Percentiles rank a stretch among this genome's conserved stretches.
Conservation (phyloP, 2,113 vertebrate species). For the Cavia aperea region DNA sequence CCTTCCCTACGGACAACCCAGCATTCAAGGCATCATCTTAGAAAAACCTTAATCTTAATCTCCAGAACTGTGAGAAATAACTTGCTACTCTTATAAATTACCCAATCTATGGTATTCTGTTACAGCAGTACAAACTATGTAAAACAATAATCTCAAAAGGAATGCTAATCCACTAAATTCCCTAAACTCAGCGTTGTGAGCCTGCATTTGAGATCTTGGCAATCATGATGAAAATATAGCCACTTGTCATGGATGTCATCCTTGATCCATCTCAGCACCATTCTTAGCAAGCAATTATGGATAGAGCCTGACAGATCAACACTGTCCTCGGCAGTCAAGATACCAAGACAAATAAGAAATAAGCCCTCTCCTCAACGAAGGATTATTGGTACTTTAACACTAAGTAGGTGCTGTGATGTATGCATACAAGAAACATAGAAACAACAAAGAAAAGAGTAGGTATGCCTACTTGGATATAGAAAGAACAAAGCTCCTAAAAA, state of each 20-base stretch:
- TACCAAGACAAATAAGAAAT: not conserved
- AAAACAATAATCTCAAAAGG: not conserved
- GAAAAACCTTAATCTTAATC: not conserved
- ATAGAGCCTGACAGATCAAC: not conserved
- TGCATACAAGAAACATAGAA: not conserved
- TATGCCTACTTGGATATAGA: not conserved
- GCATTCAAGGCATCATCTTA: not conserved
- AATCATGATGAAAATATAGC: not conserved
- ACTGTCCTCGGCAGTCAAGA: not conserved
- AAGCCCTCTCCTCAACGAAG: constrained; percentile 3
- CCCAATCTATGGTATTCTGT: not conserved
- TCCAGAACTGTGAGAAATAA: not conserved
- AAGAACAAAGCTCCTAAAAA: not conserved
- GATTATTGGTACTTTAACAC: not conserved
- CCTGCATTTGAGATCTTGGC: not conserved
- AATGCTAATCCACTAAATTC: not conserved
- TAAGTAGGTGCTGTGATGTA: not conserved
- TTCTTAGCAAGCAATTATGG: not conserved
- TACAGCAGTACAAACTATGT: not conserved
- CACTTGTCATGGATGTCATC: not conserved
- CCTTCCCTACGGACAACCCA: not conserved
- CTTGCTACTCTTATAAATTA: not conserved
- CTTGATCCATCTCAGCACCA: not conserved
- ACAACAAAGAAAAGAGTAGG: not conserved
- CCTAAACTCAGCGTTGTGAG: not conserved